A percentile compares a stretch with the other conserved stretches of the same genome.
phyloP scores from a whole-genome alignment of 37 sponge, comb jelly and placozoan genomes.

The Axinella damicornis region DNA sequence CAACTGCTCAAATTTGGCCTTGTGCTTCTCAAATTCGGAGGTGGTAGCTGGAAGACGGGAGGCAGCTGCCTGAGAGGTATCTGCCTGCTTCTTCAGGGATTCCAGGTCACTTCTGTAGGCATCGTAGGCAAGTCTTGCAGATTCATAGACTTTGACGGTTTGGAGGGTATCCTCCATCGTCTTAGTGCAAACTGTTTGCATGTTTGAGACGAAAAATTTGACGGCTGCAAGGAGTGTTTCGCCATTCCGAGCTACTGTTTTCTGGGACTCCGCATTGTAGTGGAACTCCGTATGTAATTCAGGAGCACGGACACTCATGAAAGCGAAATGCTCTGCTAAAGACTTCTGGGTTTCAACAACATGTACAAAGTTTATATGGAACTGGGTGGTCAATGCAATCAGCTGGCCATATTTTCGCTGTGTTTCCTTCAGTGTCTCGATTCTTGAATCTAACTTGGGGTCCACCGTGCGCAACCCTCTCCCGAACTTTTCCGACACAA shows the following conservation, averaged over 20 bases:
- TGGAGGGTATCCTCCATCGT: slow-evolving; percentile 93
- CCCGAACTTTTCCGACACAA: slow-evolving; percentile 87
- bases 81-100: slow-evolving; percentile 46
- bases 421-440: slow-evolving; percentile 77
- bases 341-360: slow-evolving; percentile 82
- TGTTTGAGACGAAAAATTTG: slow-evolving; percentile 64
- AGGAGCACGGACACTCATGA: slow-evolving; percentile 74
- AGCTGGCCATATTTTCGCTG: slow-evolving; percentile 85
- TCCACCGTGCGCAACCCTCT: slow-evolving; percentile 83
- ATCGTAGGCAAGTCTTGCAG: slow-evolving; percentile 82
- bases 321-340: slow-evolving; percentile 91
- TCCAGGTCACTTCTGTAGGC: slow-evolving; percentile 88
- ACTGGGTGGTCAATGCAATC: slow-evolving; percentile 60
- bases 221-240: slow-evolving; percentile 75
- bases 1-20: slow-evolving; percentile 80
- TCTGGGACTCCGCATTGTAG: slow-evolving; percentile 87
- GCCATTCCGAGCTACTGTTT: slow-evolving; percentile 69
- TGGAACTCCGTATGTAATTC: slow-evolving; percentile 85
- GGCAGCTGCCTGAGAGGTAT: slow-evolving; percentile 41
- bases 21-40: slow-evolving; percentile 82
- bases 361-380: slow-evolving; percentile 45
- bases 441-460: slow-evolving; percentile 58
- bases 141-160: slow-evolving; percentile 88
- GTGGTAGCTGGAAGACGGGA: slow-evolving; percentile 48
- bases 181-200: slow-evolving; percentile 82